Base-by-base conservation (phyloP, 2,797 vertebrate species). In the Enteromius treurensis region DNA sequence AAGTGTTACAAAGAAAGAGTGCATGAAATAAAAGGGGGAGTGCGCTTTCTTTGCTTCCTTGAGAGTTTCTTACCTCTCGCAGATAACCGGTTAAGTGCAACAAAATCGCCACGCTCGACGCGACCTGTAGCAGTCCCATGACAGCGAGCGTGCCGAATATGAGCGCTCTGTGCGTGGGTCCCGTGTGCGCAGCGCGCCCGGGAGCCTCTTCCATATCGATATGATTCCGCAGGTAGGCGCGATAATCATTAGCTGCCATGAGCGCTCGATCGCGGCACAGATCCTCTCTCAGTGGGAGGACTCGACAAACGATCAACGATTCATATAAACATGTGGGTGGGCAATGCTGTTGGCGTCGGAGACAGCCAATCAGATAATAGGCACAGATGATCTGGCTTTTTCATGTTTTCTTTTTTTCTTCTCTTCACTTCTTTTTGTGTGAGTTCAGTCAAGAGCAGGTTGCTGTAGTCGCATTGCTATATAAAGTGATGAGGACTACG, bases 21-120 rank as follows among this genome's bases (percentile, higher is more conserved):
- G n/a, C 2, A n/a, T 17, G 17, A 67, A 67, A 8, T n/a, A 3
- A 45, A 5, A 2, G 3, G 6, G 29, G 13, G 3, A 2, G 1
- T 55, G 23, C 32, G 62, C 62, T 8, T 65, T 9, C 62, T 79
- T 79, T 34, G 11, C 13, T n/a, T 79, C 7, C n/a, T 55, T 29
- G 32, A 71, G 40, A 47, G 70, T n/a, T 55, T n/a, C 91, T 85
- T 93, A 96, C 95, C 94, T 95, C 93, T 34, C 93, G 94, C 65
- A 98, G 96, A 92, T 99, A 97, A 69, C 97, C 96, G 79, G 96
- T 95, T 91, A 98, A 95, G 92, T 98, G 98, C 83, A 99, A 90
- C 87, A 99, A 94, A 83, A 99, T 95, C 4, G 97, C 97, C 73
- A 98, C 93, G 86, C 97, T 98, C 91, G 97, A 99, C 29, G 96